A percentile compares a stretch with the other conserved stretches of the same genome.
These are phyloP conservation scores for Acrocephalus arundinaceus DNA, from an alignment of 2,113 vertebrate species.

Conservation along the genomic window DNA sequence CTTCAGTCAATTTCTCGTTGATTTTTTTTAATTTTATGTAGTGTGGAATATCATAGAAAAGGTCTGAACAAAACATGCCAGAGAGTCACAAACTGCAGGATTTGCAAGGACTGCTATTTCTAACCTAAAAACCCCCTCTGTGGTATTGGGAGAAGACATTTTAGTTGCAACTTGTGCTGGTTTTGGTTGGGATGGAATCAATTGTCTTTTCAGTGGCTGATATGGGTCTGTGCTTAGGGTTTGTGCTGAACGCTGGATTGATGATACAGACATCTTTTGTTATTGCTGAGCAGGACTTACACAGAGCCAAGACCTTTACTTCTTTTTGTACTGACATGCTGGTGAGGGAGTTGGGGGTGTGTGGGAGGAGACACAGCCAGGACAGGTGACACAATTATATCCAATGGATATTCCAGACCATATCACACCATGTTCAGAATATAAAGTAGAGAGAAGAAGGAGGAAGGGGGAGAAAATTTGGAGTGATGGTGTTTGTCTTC, in stretches of 20 bases:
- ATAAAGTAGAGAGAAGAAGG: background rate
- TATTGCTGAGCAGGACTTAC: background rate
- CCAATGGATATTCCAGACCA: background rate
- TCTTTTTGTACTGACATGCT: background rate
- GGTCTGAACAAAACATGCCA: background rate
- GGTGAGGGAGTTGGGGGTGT: background rate
- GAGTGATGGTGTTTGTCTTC: background rate
- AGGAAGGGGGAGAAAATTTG: background rate
- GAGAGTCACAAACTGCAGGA: background rate
- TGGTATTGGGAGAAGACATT: background rate
- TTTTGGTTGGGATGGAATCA: background rate
- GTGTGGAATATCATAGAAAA: background rate
- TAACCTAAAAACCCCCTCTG: background rate
- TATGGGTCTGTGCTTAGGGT: background rate
- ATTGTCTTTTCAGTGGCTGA: background rate
- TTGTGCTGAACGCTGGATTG: background rate
- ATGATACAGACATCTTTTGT: background rate
- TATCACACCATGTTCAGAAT: background rate
- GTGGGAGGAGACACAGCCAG: no score
- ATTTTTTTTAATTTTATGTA: background rate
- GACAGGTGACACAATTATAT: background rate
- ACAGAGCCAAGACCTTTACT: background rate
- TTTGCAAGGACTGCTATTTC: background rate
- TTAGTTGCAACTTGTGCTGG: background rate
- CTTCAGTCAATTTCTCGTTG: background rate